Base-by-base conservation (phyloP, 2,113 vertebrate species). In the Cettia cetti region DNA sequence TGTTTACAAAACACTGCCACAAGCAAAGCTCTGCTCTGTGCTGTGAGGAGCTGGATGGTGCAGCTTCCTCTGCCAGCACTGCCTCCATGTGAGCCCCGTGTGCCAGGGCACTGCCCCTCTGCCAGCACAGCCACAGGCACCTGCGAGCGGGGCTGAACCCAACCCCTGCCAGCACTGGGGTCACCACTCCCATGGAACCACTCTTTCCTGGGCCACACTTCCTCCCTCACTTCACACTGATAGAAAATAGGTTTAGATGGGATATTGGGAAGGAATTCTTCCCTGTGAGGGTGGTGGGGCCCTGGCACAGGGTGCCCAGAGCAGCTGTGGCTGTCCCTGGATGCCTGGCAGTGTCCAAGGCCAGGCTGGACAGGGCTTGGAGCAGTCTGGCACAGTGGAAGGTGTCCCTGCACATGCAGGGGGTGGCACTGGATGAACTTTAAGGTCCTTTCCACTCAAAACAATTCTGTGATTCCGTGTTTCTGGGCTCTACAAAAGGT, bases 371-470 rank as follows among this genome's bases (percentile, higher is more conserved):
- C 0, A 0, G 1, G 30, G 21, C n/a, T 13, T 33, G n/a, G 16
- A 63, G 7, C 13, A 18, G 0, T 14, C 68, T 33, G 33, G 47
- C 8, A 33, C 0, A 21, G 12, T 3, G 13, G 20, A 3, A 75
- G 24, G 3, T 49, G 69, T 40, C n/a, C n/a, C n/a, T n/a, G n/a
- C n/a, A n/a, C n/a, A n/a, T n/a, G n/a, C n/a, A n/a, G 3, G 1
- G 15, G 4, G 2, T 15, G n/a, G n/a, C 0, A 56, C 2, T 1
- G 9, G 5, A 31, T 35, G 44, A 7, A 2, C 17, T 50, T 31
- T 7, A 8, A 42, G 13, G 26, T 31, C 13, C 9, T 31, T 50
- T 50, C 11, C 53, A 31, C 26, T 14, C 9, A 6, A 6, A 35
- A 59, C 4, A 30, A 35, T 17, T 42, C 44, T 18, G 11, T 13